Evolutionary conservation across 2,113 vertebrate species (phyloP).

Genomic region (Okapia johnstoni): DNA sequence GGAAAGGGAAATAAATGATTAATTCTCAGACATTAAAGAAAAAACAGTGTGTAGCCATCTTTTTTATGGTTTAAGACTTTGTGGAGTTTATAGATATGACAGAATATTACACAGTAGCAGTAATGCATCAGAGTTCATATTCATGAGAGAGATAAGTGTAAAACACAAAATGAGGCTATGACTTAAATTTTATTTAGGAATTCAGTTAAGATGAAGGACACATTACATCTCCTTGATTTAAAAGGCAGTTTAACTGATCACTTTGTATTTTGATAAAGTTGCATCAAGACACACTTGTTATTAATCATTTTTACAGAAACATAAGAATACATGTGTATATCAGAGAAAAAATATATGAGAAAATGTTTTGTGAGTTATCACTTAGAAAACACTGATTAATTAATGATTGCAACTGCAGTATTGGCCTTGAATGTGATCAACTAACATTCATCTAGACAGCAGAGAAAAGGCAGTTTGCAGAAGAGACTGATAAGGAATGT

Average conservation of each 20-base stretch:
- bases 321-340: neutral
- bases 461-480: neutral
- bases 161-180: neutral
- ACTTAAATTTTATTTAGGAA: conserved; percentile 1
- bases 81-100: neutral
- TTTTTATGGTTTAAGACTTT: conserved; percentile 23
- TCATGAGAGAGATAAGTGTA: neutral
- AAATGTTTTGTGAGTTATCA: neutral
- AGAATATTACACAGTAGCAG: neutral
- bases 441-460: neutral
- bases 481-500: neutral
- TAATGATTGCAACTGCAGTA: neutral
- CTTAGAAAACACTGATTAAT: neutral
- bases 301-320: conserved; percentile 26
- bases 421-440: neutral
- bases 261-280: conserved; percentile 17
- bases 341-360: neutral
- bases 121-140: neutral
- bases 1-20: conserved; percentile 46
- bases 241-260: conserved; percentile 50
- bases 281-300: neutral
- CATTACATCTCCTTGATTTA: conserved; percentile 3
- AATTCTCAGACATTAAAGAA: neutral
- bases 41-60: neutral
- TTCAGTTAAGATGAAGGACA: neutral